These are phyloP conservation scores for Camponotus fellah DNA, from an alignment of 2,888 invertebrate genomes.

Conservation along the genomic window DNA sequence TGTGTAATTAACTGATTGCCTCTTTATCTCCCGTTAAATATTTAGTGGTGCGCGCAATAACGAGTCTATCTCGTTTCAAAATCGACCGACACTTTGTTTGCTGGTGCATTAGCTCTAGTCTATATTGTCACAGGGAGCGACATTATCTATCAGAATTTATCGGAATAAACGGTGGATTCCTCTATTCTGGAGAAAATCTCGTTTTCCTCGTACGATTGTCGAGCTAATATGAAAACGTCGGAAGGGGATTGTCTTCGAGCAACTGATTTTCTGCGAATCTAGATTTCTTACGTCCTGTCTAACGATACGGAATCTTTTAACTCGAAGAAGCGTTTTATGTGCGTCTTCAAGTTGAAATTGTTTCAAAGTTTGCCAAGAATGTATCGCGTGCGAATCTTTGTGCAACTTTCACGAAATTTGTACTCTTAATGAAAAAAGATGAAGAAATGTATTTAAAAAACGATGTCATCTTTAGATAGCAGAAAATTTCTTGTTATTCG, in stretches of 20 bases:
- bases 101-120: slow-evolving; percentile 33
- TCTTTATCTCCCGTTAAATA: slow-evolving; percentile 64
- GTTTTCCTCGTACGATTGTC: background rate
- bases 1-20: slow-evolving; percentile 65
- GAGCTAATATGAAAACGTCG: background rate
- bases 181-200: background rate
- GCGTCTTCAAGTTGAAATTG: background rate
- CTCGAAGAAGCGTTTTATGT: background rate
- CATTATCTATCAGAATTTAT: slow-evolving; percentile 18
- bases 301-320: background rate
- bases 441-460: background rate
- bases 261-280: slow-evolving; percentile 2
- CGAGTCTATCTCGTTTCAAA: slow-evolving; percentile 51
- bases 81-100: slow-evolving; percentile 56
- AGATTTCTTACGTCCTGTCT: slow-evolving; percentile 7
- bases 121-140: background rate
- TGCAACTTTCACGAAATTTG: background rate
- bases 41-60: slow-evolving; percentile 65
- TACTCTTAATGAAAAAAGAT: background rate
- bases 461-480: background rate
- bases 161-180: slow-evolving; percentile 11
- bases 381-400: background rate
- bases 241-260: slow-evolving; percentile 22
- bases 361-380: background rate
- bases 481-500: background rate